Evolutionary conservation across 2,113 vertebrate genomes (phyloP), one percentile per base, ranked within the genome.

Genomic region (Notarius lentiginosus): DNA sequence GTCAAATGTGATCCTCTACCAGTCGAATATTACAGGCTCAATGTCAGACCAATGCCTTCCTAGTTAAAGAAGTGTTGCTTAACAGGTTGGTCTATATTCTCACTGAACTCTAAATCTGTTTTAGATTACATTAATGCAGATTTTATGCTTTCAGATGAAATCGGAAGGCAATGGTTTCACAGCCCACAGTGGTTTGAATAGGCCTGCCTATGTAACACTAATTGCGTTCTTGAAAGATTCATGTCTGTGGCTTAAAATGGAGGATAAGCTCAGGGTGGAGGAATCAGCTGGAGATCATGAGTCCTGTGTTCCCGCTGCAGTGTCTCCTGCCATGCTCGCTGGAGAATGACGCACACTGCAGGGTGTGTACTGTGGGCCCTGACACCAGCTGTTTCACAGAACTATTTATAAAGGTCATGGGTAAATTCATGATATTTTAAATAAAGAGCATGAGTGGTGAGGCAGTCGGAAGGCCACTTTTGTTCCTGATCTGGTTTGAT

Each of bases 321-420:
- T 66, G 34, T 87, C 63, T 83, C 88, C 79, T 85, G 84, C 86
- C 90, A 76, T 91, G 81, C 84, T 85, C 51, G 30, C 11, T 55
- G 65, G 61, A 89, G 84, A 86, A 84, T 30, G 53, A 86, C 86
- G 84, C 56, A 85, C 55, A 80, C 90, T 87, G 83, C 86, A 83
- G 89, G 84, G 79, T 89, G 87, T 56, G 86, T 83, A 76, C 89
- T 47, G 53, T 22, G 10, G 58, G 83, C 83, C 84, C 34, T 68
- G 79, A 88, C 87, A 86, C 92, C 80, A 70, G 53, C 91, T 91
- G 86, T 76, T 91, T 90, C 87, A 79, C 84, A 76, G 82, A 88
- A 82, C 88, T 82, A 88, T 92, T 91, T 83, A 86, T 85, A 90
- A 92, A 93, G 89, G 91, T 92, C 90, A 90, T 75, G 83, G 87